phyloP scores from a whole-genome alignment of 2,797 vertebrate genomes.

The Ibycter americanus region DNA sequence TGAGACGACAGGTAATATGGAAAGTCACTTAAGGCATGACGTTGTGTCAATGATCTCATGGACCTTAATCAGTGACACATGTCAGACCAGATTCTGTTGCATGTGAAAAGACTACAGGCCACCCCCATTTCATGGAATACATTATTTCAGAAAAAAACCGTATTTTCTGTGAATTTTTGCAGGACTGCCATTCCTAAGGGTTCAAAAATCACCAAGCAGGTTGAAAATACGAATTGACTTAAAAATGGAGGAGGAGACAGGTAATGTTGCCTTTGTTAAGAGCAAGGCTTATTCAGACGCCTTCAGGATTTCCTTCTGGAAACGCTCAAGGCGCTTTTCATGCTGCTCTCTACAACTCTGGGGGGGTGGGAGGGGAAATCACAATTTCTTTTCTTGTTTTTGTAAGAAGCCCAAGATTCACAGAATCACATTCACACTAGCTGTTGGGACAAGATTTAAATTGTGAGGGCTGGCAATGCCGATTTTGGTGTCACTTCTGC shows the following conservation, averaged over 20 bases:
- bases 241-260: not conserved
- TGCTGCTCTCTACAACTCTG: not conserved
- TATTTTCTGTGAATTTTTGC: not conserved
- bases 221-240: not conserved
- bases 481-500: not conserved
- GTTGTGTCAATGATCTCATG: not conserved
- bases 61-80: not conserved
- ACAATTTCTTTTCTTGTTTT: not conserved
- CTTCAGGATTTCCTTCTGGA: not conserved
- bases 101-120: not conserved
- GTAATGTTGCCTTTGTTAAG: not conserved
- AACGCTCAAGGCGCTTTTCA: not conserved
- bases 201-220: not conserved
- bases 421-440: not conserved
- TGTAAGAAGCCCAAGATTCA: not conserved
- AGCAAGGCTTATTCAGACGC: not conserved
- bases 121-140: not conserved
- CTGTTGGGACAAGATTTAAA: not conserved
- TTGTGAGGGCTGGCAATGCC: rapidly evolving
- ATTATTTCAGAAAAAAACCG: not conserved
- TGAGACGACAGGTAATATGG: not conserved
- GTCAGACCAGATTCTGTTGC: not conserved
- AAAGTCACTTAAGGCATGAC: not conserved
- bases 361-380: too few species aligned
- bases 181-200: not conserved